phyloP scores from a whole-genome alignment of 2,113 vertebrate genomes.

The Butorides virescens region DNA sequence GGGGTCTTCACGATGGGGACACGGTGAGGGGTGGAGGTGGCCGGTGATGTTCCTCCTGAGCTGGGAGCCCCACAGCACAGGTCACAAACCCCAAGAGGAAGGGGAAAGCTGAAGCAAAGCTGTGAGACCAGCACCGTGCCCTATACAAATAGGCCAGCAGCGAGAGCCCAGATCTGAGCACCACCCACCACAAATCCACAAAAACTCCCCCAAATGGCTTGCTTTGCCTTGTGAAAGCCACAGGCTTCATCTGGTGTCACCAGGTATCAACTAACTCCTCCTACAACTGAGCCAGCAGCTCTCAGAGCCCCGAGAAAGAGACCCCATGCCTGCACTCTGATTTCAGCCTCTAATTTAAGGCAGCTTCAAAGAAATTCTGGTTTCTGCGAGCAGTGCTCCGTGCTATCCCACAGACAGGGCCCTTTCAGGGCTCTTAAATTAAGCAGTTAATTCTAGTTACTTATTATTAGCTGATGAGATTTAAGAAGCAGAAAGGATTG shows the following conservation, averaged over 20 bases:
- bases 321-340: neutral
- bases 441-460: neutral
- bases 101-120: neutral
- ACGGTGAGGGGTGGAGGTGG: neutral
- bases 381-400: neutral
- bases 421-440: neutral
- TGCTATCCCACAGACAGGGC: neutral
- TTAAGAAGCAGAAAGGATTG: neutral
- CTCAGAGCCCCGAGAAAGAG: neutral
- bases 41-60: neutral
- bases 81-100: neutral
- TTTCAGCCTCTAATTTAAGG: neutral
- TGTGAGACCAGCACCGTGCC: neutral
- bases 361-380: neutral
- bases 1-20: neutral
- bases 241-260: neutral
- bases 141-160: neutral
- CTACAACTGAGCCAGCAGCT: neutral
- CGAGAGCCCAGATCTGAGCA: neutral
- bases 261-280: too few species aligned
- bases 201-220: rapidly evolving
- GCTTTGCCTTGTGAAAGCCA: neutral
- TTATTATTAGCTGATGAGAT: neutral
- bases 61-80: neutral
- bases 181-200: neutral